Evolutionary conservation across 1,140 invertebrate genomes (phyloP), one percentile per base, ranked within the genome.

Genomic region (Trigoniulus corallinus): DNA sequence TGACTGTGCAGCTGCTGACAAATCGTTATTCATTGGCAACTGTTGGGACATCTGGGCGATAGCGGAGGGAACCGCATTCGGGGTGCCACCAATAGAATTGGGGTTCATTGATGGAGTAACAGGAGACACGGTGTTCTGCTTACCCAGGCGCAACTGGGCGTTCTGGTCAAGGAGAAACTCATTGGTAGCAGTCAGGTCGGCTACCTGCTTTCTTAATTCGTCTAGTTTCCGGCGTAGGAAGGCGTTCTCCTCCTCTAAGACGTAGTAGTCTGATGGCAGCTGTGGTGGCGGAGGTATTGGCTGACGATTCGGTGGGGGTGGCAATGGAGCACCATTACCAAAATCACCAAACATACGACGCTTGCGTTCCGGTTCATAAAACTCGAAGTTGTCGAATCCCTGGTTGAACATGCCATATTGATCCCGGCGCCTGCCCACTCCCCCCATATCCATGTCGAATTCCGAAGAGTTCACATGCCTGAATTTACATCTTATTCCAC

Each of bases 161-260:
- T 86, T 87, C 67, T 87, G 82, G 56, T 84, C 81, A 44, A 86
- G 61, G 0, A 87, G 68, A 62, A 84, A 84, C 61, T 85, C 82
- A 63, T 85, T 86, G 1, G 82, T 81, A 3, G 81, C 80, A n/a
- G 77, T 79, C 43, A 84, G 61, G 61, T 82, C 80, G 26, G 72
- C 71, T 2, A 79, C 74, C 63, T 76, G 69, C 44, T 59, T 60
- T 62, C 82, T 82, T 44, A 85, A 62, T 56, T 83, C 80, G 40
- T 82, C 78, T 47, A 85, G 74, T 62, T 80, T 78, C 54, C 79
- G 75, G 55, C 79, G 71, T 34, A 86, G 62, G 52, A 82, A 67
- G 25, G 56, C 68, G 65, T 84, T 84, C 62, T 85, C 82, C 56
- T 84, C 81, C 60, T 82, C 78, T n/a, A 84, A 60, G 34, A 70